Evolutionary conservation across 2,888 invertebrate genomes (phyloP), one percentile per base, ranked within the genome.

Genomic region (Cylloceria caligata): DNA sequence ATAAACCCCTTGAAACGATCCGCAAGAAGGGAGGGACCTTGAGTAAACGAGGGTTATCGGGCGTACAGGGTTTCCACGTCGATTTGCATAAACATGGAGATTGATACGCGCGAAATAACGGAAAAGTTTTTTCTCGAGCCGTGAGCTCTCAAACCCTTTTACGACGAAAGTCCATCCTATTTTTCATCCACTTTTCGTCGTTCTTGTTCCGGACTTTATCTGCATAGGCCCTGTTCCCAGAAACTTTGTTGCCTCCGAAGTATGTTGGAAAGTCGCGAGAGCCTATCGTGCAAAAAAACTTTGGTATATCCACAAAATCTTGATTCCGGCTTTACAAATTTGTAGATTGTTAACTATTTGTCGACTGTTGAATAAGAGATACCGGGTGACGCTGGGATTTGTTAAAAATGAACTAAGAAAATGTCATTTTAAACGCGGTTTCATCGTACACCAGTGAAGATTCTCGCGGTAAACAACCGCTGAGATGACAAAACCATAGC

Each of bases 51-150:
- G 80, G 71, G 71, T 75, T 76, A 76, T 76, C 75, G 71, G 57
- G 75, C 39, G 57, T 71, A 60, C 67, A 39, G 80, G 71, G 72
- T 80, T 80, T 80, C n/a, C 60, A 36, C 65, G 71, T 47, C 80
- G 62, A 80, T 80, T 80, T 80, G 65, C 75, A 80, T 80, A 80
- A 80, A 80, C 80, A 80, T 80, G 80, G 80, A 80, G 80, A 76
- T 80, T 80, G 80, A 80, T 80, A 80, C 75, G 57, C 71, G 75
- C 75, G 67, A 80, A 71, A 80, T 75, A 75, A 80, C 80, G 71
- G 76, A 80, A 80, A 80, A 71, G 27, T 67, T 71, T 72, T 74
- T 47, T 67, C 34, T 21, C 39, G 16, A 21, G 24, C 13, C 39
- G 3, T 21, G 21, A 36, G 27, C 45, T 16, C 9, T 7, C n/a